Base-by-base conservation (phyloP, 2,888 invertebrate species). In the Limenitis camilla region DNA sequence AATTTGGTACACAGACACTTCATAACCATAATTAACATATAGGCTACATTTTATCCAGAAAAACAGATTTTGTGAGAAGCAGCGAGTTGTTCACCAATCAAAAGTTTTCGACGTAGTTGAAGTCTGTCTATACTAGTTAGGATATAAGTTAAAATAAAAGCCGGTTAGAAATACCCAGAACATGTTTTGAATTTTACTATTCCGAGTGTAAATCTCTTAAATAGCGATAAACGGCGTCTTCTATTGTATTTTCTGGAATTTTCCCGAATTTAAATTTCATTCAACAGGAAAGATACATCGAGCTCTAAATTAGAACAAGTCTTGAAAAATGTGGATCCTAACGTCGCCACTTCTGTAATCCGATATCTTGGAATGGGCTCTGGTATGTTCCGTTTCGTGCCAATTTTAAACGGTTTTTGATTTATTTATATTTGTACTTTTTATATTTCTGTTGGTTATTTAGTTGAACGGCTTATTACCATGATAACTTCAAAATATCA, bases 281-380 rank as follows among this genome's bases (percentile, higher is more conserved):
- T 39, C 45, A 46, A 53, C 32, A 28, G 7, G 38, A 45, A 49
- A 52, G 52, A 41, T 55, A 55, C 46, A 55, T 49, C 45, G 44
- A 36, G 45, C 42, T 52, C 52, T 52, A 42, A 52, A 43, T 50
- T 49, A 52, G 52, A 33, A 45, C 42, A 39, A 49, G 52, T 51
- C 56, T 47, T 52, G 50, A 55, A 56, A 56, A 56, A 53, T 59
- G 45, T 48, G 46, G 50, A 46, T 50, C 54, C 48, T 42, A 44
- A 52, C 52, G 55, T 57, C 53, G 51, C 50, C 59, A 53, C 59
- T 59, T 49, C 46, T 48, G 51, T 53, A 57, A 59, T 53, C 57
- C 59, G 55, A 59, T 57, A 57, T 57, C 57, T 52, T 52, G 50
- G 41, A 50, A 52, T 52, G 56, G 52, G 45, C 52, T 51, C 36